These are phyloP conservation scores for Dolomedes plantarius DNA, from an alignment of 2,888 invertebrate genomes.

Conservation along the genomic window DNA sequence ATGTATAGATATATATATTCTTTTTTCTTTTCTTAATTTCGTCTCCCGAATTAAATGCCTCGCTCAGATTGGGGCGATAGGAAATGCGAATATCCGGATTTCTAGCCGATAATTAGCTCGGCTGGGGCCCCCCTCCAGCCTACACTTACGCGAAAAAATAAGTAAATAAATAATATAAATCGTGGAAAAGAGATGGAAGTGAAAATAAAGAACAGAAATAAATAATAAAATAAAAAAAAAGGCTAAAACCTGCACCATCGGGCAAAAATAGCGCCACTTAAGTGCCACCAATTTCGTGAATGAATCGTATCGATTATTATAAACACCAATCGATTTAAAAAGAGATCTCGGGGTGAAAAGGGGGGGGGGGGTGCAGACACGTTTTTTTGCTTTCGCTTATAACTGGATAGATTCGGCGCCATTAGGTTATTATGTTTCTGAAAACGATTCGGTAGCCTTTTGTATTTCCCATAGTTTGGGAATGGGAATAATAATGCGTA, in stretches of 20 bases:
- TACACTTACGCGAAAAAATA: too few relatives aligned
- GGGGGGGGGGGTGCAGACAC: background rate
- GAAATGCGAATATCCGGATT: background rate
- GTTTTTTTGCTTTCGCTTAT: slow-evolving; percentile 21
- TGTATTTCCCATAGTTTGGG: slow-evolving; percentile 40
- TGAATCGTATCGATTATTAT: slow-evolving; percentile 62
- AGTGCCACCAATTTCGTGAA: slow-evolving; percentile 55
- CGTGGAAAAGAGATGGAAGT: background rate
- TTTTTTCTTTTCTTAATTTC: background rate
- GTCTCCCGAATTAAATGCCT: background rate
- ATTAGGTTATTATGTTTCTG: slow-evolving; percentile 63
- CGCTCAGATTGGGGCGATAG: background rate
- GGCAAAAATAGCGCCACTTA: slow-evolving; percentile 31
- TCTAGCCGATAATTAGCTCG: background rate
- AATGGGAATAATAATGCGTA: too few relatives aligned
- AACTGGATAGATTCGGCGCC: slow-evolving; percentile 54
- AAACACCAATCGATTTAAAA: slow-evolving; percentile 54
- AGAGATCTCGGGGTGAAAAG: background rate
- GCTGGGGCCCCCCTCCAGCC: too few relatives aligned
- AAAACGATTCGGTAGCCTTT: slow-evolving; percentile 26
- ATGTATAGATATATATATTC: too few relatives aligned
- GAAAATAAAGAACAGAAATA: background rate
- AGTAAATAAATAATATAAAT: too few relatives aligned
- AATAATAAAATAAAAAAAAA: background rate
- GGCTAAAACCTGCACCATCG: background rate